Conservation (phyloP, 2,113 vertebrate species). For the Brachionichthys hirsutus region DNA sequence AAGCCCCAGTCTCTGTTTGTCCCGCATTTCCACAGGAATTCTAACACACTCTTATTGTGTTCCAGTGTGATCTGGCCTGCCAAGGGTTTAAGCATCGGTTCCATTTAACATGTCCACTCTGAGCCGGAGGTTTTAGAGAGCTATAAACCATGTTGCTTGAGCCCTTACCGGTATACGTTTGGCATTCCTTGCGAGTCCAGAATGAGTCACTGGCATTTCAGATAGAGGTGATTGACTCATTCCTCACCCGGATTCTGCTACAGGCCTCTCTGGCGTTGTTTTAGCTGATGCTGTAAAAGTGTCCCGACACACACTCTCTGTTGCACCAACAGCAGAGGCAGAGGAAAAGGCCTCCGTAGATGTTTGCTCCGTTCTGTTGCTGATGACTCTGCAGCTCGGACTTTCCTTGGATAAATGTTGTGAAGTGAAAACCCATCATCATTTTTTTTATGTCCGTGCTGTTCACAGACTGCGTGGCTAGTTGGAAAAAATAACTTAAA, state of each 20-base stretch:
- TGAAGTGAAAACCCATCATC: slow-evolving; percentile 23
- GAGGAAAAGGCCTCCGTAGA: slow-evolving; percentile 26
- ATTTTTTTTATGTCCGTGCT: slow-evolving; percentile 26
- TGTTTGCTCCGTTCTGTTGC: slow-evolving; percentile 36
- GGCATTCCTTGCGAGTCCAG: slow-evolving; percentile 55
- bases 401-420: slow-evolving; percentile 40
- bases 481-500: slow-evolving; percentile 31
- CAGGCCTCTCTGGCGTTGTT: slow-evolving; percentile 47
- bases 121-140: slow-evolving; percentile 9
- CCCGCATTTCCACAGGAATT: slow-evolving; percentile 25
- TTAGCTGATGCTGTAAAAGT: slow-evolving; percentile 27
- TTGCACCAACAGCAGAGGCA: slow-evolving; percentile 44
- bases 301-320: slow-evolving; percentile 53
- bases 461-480: slow-evolving; percentile 43
- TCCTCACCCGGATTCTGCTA: slow-evolving; percentile 52
- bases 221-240: slow-evolving; percentile 69
- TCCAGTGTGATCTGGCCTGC: too few species aligned
- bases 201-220: slow-evolving; percentile 63
- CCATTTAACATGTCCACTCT: neutral
- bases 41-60: slow-evolving; percentile 18
- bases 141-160: slow-evolving; percentile 27
- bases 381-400: slow-evolving; percentile 2
- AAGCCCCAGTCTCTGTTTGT: too few species aligned
- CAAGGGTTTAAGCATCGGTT: slow-evolving; percentile 4
- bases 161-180: slow-evolving; percentile 41